Percentiles rank a stretch among this genome's conserved stretches.
Conservation (phyloP, 2,888 invertebrate genomes). For the Euspilapteryx auroguttella region DNA sequence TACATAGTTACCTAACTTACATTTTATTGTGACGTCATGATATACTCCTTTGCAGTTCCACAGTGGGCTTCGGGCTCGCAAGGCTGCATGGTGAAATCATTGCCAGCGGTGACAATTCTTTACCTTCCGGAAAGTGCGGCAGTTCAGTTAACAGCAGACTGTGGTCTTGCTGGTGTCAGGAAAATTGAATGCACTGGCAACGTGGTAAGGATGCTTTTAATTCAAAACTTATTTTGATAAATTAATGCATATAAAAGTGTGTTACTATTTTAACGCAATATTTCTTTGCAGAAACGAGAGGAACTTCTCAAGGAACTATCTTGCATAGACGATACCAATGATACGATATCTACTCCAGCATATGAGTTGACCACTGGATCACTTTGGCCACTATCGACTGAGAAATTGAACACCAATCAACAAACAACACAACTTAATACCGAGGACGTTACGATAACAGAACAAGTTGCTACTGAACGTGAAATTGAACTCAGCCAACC, state of each 20-base stretch:
- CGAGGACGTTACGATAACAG: conserved; percentile 25
- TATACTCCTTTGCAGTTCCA: no score
- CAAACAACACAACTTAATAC: no score
- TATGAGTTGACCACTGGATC: conserved; percentile 15
- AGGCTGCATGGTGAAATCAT: conserved; percentile 71
- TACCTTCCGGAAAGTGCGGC: conserved; percentile 78
- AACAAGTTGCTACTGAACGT: conserved; percentile 23
- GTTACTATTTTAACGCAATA: not conserved
- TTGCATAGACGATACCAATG: conserved; percentile 54
- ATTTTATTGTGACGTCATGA: no score
- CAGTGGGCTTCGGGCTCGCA: conserved; percentile 70
- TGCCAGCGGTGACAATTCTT: conserved; percentile 73
- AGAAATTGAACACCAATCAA: conserved; percentile 25
- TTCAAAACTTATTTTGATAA: no score
- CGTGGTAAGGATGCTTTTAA: conserved; percentile 69
- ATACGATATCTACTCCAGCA: conserved; percentile 19
- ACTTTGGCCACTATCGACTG: conserved; percentile 17
- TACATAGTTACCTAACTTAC: no score
- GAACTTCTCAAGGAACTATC: conserved; percentile 62
- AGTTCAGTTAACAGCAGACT: conserved; percentile 74
- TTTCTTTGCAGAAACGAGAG: conserved; percentile 58
- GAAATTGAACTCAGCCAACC: conserved; percentile 21
- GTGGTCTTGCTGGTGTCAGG: conserved; percentile 72
- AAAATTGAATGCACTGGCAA: conserved; percentile 75
- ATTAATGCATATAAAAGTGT: not conserved